Percentiles rank a stretch among this genome's conserved stretches.
These are phyloP conservation scores for Calidris pugnax DNA, from an alignment of 2,113 vertebrate genomes.

Conservation along the genomic window DNA sequence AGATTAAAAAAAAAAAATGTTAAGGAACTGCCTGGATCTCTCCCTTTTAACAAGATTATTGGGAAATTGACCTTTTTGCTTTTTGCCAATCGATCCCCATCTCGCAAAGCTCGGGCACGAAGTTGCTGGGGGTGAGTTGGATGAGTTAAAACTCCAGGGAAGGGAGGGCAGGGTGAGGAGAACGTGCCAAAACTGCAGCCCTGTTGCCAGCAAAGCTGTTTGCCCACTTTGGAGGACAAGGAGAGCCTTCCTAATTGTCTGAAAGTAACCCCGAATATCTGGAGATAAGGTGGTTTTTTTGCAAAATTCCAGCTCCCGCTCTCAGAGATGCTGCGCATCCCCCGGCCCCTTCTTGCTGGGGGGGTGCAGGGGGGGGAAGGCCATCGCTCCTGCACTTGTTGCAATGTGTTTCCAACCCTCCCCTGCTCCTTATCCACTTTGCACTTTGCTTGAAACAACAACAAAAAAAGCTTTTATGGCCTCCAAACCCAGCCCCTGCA, in stretches of 20 bases:
- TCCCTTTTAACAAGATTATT: fast-evolving
- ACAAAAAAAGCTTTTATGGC: background rate
- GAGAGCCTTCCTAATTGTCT: background rate
- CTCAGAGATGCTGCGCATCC: background rate
- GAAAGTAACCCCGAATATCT: slow-evolving; percentile 12
- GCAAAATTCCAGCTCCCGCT: background rate
- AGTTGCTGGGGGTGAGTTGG: background rate
- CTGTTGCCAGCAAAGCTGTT: background rate
- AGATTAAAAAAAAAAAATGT: fast-evolving
- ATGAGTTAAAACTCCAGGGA: background rate
- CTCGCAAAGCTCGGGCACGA: background rate
- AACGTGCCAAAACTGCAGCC: fast-evolving
- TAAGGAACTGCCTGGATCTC: fast-evolving
- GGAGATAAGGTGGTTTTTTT: background rate
- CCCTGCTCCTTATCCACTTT: background rate
- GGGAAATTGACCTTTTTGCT: background rate
- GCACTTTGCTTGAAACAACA: background rate
- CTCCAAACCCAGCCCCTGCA: background rate
- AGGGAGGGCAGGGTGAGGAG: background rate
- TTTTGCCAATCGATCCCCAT: background rate
- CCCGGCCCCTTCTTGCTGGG: background rate
- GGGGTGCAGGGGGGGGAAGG: background rate
- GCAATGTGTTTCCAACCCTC: background rate
- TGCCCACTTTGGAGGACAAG: background rate
- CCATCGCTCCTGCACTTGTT: background rate